Evolutionary conservation across 2,797 vertebrate genomes (phyloP).

Genomic region (Pangasius krempfi): DNA sequence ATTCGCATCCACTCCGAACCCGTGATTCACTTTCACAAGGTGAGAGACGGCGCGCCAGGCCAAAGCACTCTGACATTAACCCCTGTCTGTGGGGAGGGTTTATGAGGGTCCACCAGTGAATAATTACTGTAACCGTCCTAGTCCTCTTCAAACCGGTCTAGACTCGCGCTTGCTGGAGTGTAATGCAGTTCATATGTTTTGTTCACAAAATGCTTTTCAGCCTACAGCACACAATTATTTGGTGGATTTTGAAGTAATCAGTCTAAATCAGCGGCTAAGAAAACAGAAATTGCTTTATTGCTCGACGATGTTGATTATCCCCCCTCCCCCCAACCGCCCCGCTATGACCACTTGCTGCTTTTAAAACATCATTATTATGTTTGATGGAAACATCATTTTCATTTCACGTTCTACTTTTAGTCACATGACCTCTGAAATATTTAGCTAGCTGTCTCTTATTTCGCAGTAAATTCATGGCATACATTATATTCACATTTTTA

Average conservation of each 20-base stretch:
- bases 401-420: background rate
- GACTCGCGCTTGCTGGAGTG: slow-evolving; percentile 1
- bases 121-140: slow-evolving; percentile 40
- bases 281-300: background rate
- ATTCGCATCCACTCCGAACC: slow-evolving; percentile 97
- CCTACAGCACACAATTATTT: background rate
- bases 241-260: background rate
- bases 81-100: slow-evolving; percentile 17
- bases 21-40: slow-evolving; percentile 99
- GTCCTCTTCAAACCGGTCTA: slow-evolving; percentile 41
- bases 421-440: background rate
- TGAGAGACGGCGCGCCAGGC: slow-evolving; percentile 65
- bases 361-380: background rate
- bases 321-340: no score
- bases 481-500: background rate
- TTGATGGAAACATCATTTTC: background rate
- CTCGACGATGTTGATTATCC: background rate
- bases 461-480: background rate
- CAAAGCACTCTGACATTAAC: slow-evolving; percentile 40
- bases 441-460: background rate
- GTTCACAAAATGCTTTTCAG: background rate
- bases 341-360: background rate
- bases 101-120: slow-evolving; percentile 17
- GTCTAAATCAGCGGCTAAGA: no score
- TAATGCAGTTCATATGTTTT: slow-evolving; percentile 6